Evolutionary conservation across 2,113 vertebrate genomes (phyloP).

Genomic region (Fregetta grallaria): DNA sequence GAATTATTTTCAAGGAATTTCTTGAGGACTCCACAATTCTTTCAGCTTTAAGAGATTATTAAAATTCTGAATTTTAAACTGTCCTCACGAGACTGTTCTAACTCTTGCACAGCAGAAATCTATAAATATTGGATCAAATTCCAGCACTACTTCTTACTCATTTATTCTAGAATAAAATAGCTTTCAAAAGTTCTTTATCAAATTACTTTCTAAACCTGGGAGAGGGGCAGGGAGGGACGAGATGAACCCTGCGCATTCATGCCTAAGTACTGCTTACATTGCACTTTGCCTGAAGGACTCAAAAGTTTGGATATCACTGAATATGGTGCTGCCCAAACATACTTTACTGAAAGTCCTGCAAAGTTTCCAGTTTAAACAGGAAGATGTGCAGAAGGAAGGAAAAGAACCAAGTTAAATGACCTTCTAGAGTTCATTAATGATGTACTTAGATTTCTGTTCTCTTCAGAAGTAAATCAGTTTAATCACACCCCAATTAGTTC

Average conservation of each 20-base stretch:
- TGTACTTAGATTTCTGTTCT: neutral
- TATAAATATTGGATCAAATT: conserved; percentile 33
- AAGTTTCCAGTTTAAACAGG: neutral
- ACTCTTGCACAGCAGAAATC: neutral
- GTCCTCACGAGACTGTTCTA: neutral
- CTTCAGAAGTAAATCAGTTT: conserved; percentile 30
- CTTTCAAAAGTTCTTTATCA: neutral
- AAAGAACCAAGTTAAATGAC: neutral
- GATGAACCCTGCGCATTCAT: neutral
- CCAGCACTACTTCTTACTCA: neutral
- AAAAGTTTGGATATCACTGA: neutral
- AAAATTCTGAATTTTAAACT: neutral
- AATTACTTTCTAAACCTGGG: neutral
- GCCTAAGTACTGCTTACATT: neutral
- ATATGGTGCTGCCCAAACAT: neutral
- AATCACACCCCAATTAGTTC: conserved; percentile 26
- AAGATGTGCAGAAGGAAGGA: neutral
- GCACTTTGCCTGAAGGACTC: neutral
- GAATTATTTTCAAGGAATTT: neutral
- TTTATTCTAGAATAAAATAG: conserved; percentile 11
- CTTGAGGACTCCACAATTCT: neutral
- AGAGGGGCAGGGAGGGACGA: neutral
- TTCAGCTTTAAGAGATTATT: neutral
- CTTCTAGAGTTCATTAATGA: neutral
- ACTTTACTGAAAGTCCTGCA: neutral